Evolutionary conservation across 2,888 invertebrate genomes (phyloP), one percentile per base, ranked within the genome.

Genomic region (Macrosiphum euphorbiae): DNA sequence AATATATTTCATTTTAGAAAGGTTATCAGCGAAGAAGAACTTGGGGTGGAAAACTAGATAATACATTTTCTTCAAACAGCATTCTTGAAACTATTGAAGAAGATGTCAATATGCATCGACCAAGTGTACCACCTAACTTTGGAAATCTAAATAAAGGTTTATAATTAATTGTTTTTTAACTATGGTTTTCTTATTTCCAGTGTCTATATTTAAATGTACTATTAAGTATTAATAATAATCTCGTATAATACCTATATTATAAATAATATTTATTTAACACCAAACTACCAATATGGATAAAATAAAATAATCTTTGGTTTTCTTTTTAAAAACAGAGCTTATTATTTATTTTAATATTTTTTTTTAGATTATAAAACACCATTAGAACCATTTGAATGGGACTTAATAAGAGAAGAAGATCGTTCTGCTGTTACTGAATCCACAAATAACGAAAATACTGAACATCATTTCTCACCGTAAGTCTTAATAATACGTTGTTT

Each of bases 331-430:
- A 26, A 26, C 26, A 8, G 26, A 26, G 24, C 11, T 67, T 61
- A 41, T 7, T 89, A 61, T 35, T n/a, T 67, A n/a, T 35, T 67
- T 67, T 35, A 35, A 35, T 78, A 52, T 84, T 52, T 85, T 84
- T 95, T 10, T 94, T 95, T 95, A 95, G 95, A 94, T 1, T 95
- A 95, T 94, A 95, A 95, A 90, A 95, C 95, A 41, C 95, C 95
- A 28, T 95, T 96, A 28, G 95, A 95, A 24, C 96, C 96, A 92
- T 96, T 96, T 94, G 96, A 96, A 94, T 94, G 96, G n/a, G 95
- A 96, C n/a, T 94, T 96, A 35, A 95, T 96, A 44, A 95, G 95
- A 93, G 95, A 95, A 91, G 95, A 95, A 90, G 90, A 91, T 55
- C 35, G 67, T 52, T 61, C 35, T 47, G 89, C 90, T 58, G 84